phyloP scores from a whole-genome alignment of 2,113 vertebrate species.

The Hydropotes inermis region DNA sequence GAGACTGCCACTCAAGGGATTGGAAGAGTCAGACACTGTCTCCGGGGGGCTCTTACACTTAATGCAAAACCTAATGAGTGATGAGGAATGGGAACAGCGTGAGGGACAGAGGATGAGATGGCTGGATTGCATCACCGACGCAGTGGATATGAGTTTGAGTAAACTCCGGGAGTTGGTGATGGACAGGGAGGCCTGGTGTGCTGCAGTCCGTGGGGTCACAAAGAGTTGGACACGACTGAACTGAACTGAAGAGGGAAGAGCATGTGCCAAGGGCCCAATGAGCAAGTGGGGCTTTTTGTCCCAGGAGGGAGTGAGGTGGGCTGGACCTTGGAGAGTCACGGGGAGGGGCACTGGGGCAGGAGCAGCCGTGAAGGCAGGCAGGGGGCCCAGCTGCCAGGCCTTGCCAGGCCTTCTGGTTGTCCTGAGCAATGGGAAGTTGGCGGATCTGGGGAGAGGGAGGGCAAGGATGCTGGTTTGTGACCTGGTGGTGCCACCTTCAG shows the following conservation, averaged over 20 bases:
- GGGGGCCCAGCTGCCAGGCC: neutral
- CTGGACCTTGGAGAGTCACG: neutral
- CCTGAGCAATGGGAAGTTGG: neutral
- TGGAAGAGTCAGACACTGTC: neutral
- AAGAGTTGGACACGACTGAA: neutral
- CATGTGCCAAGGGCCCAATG: neutral
- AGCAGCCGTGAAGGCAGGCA: neutral
- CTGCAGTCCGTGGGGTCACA: neutral
- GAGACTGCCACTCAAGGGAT: too few relatives aligned
- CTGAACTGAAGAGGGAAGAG: neutral
- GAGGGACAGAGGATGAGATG: neutral
- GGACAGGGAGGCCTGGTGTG: neutral
- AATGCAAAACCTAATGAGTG: neutral
- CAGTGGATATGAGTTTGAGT: neutral
- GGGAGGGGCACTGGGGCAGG: neutral
- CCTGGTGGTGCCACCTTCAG: neutral
- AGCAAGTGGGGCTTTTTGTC: neutral
- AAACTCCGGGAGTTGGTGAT: neutral
- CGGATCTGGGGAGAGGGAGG: neutral
- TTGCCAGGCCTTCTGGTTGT: neutral
- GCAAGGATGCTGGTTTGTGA: neutral
- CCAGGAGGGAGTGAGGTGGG: neutral
- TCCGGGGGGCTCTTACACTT: neutral
- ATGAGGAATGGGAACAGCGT: neutral
- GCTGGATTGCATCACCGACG: neutral